Percentiles rank a stretch among this genome's conserved stretches.
Evolutionary conservation across 2,888 invertebrate genomes (phyloP).

Genomic region (Drosophila nr. medialis): DNA sequence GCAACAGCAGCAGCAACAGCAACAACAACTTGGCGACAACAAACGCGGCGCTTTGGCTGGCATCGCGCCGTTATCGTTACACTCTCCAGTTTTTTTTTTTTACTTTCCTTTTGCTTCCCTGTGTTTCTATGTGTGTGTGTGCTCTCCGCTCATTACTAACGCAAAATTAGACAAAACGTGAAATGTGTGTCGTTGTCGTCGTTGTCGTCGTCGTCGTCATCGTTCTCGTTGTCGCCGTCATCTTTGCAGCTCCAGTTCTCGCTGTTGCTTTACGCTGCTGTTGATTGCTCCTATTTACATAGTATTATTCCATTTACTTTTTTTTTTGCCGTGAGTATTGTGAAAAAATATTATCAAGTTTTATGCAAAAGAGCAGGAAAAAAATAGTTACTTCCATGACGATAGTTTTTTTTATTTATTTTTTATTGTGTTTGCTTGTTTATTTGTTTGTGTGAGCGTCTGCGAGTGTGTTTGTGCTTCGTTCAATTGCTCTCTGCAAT

Average conservation of each 20-base stretch:
- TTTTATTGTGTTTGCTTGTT: constrained; percentile 7
- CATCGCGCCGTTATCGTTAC: constrained; percentile 31
- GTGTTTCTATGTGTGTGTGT: background rate
- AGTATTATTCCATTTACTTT: background rate
- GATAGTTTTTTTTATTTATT: constrained; percentile 9
- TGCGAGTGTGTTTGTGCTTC: constrained; percentile 15
- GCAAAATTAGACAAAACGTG: constrained; percentile 62
- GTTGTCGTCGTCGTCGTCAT: constrained; percentile 9
- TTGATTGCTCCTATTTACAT: constrained; percentile 43
- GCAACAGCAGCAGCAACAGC: constrained; percentile 8
- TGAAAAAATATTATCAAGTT: constrained; percentile 22
- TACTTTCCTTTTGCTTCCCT: constrained; percentile 3
- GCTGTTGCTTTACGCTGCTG: constrained; percentile 52
- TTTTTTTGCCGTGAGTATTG: constrained; percentile 13
- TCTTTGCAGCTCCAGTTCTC: constrained; percentile 33
- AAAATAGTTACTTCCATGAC: background rate
- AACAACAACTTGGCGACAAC: constrained; percentile 45
- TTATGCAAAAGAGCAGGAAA: background rate
- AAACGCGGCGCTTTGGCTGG: constrained; percentile 47
- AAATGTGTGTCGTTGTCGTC: constrained; percentile 49
- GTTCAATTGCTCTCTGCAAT: constrained; percentile 47
- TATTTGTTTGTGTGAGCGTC: constrained; percentile 7
- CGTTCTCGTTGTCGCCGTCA: constrained; percentile 16
- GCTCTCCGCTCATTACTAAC: constrained; percentile 55
- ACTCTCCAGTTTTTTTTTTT: constrained; percentile 34